phyloP scores from a whole-genome alignment of 2,888 invertebrate genomes.

The Harpalus rubripes region DNA sequence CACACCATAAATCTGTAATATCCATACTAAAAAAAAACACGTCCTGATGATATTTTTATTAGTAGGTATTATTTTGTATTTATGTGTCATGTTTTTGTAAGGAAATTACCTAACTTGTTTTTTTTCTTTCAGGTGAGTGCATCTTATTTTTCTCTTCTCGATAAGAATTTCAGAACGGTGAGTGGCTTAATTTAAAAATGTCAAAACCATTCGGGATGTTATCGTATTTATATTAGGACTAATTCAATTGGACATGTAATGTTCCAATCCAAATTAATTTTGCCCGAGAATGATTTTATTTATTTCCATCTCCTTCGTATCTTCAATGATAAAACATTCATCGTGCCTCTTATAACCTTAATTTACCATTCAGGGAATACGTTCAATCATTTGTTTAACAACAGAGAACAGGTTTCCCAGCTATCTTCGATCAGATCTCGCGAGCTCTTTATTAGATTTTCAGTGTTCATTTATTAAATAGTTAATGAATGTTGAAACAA shows the following conservation, averaged over 20 bases:
- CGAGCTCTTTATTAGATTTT: conserved; percentile 31
- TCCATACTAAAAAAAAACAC: neutral
- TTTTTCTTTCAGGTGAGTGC: conserved; percentile 43
- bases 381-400: conserved; percentile 45
- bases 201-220: conserved; percentile 20
- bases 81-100: neutral
- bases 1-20: too few species aligned
- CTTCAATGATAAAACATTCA: conserved; percentile 19
- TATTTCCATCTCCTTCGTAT: conserved; percentile 8
- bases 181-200: conserved; percentile 35
- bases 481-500: conserved; percentile 35
- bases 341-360: conserved; percentile 22
- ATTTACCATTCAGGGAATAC: conserved; percentile 37
- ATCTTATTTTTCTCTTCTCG: neutral
- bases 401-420: conserved; percentile 22
- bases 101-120: neutral
- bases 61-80: neutral
- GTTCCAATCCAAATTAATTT: conserved; percentile 33
- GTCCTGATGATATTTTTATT: neutral
- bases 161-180: conserved; percentile 26
- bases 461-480: conserved; percentile 48
- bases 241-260: conserved; percentile 37
- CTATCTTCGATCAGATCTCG: conserved; percentile 17
- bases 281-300: conserved; percentile 12
- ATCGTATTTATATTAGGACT: conserved; percentile 38